Evolutionary conservation across 2,888 invertebrate species (phyloP).

Genomic region (Tyria jacobaeae): DNA sequence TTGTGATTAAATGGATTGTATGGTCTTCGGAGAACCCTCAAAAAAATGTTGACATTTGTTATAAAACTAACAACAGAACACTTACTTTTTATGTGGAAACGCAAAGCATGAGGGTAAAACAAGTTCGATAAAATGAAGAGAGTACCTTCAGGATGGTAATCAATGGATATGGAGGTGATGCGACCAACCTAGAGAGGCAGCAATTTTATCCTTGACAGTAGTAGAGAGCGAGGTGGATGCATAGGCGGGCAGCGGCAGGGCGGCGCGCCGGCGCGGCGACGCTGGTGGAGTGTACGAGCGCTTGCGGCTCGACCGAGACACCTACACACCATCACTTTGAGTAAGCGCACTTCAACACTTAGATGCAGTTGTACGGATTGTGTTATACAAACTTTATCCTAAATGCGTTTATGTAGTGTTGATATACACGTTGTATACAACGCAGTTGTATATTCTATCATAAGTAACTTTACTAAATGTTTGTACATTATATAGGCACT

Average conservation of each 20-base stretch:
- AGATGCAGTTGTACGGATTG: neutral
- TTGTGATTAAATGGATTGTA: too few relatives aligned
- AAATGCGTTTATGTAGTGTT: neutral
- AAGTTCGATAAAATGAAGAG: neutral
- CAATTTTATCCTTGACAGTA: conserved; percentile 82
- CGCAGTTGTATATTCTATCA: too few relatives aligned
- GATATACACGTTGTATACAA: too few relatives aligned
- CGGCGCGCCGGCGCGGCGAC: conserved; percentile 75
- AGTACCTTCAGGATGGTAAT: neutral
- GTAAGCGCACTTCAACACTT: neutral
- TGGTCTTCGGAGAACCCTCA: too few relatives aligned
- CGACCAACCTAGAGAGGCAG: conserved; percentile 76
- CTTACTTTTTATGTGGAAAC: too few relatives aligned
- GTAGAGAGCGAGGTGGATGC: conserved; percentile 77
- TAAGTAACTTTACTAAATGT: too few relatives aligned
- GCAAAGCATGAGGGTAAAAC: too few relatives aligned
- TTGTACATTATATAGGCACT: too few relatives aligned
- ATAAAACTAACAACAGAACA: too few relatives aligned
- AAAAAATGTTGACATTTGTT: too few relatives aligned
- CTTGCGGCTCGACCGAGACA: conserved; percentile 72
- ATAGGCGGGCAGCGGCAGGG: conserved; percentile 67
- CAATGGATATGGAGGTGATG: neutral
- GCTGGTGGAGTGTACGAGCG: conserved; percentile 79
- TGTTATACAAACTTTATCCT: neutral
- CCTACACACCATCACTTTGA: conserved; percentile 50